Conservation (phyloP, 2,888 invertebrate genomes). For the Drosophila bunnanda region DNA sequence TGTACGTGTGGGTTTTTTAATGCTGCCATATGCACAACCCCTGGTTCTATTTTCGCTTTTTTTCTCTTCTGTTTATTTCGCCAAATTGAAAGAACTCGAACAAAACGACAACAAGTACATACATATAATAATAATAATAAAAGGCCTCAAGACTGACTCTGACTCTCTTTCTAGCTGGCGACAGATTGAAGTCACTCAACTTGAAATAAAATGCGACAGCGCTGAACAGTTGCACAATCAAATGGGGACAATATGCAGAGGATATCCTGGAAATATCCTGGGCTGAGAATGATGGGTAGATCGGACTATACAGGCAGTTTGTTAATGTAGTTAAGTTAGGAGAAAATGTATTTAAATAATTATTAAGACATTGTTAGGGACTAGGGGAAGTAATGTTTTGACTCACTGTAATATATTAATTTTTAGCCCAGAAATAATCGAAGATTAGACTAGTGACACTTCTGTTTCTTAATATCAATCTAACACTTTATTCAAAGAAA, state of each 20-base stretch:
- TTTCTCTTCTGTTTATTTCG: conserved; percentile 34
- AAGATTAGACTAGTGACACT: too few relatives aligned
- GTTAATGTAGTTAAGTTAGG: background rate
- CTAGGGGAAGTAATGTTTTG: too few relatives aligned
- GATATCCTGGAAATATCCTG: conserved; percentile 24
- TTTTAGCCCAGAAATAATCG: too few relatives aligned
- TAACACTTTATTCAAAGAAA: too few relatives aligned
- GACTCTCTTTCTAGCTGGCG: conserved; percentile 60
- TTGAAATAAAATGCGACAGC: conserved; percentile 83
- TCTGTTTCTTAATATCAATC: too few relatives aligned
- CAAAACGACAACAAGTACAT: conserved; percentile 43
- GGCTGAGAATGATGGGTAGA: background rate
- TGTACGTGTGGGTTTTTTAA: conserved; percentile 82
- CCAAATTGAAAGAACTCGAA: conserved; percentile 55
- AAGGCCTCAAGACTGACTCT: conserved; percentile 69
- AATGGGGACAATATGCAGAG: conserved; percentile 63
- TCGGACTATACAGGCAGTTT: background rate
- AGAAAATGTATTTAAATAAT: background rate
- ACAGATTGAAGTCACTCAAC: conserved; percentile 85
- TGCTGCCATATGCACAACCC: conserved; percentile 84
- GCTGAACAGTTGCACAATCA: conserved; percentile 75
- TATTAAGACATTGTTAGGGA: too few relatives aligned
- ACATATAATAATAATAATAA: conserved; percentile 46
- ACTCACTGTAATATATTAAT: too few relatives aligned
- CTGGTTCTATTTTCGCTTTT: conserved; percentile 30